Evolutionary conservation across 2,888 invertebrate species (phyloP), one percentile per base, ranked within the genome.

Genomic region (Gastrophysa polygoni): DNA sequence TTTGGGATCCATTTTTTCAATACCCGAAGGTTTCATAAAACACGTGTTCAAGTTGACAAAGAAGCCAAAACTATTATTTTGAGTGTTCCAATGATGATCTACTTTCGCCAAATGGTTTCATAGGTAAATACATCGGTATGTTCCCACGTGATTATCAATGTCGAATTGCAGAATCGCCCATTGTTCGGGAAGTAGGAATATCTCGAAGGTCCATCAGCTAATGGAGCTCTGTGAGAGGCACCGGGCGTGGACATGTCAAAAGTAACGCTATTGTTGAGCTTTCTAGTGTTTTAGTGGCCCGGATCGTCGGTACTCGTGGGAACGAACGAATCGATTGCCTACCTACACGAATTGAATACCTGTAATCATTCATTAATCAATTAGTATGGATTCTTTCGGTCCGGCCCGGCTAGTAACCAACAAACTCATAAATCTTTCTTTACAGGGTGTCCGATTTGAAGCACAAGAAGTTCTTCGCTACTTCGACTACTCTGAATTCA

Each of bases 221-320:
- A 73, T 74, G 74, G 73, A 73, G 71, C 70, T 65, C 62, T 65
- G 57, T 64, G 59, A 68, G 68, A 69, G 68, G 69, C 68, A 60
- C 71, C 72, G 75, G 77, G 77, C 77, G 77, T 74, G 75, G 75
- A 77, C 67, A 75, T 76, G 77, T 77, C 77, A 77, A 77, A 76
- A 77, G 73, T 71, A 70, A 64, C 64, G 69, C 68, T 68, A 72
- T 74, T 74, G 72, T 73, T 71, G 57, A 61, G 61, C 61, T 63
- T 57, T 69, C 68, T 64, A 57, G 64, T 67, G 67, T 63, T 66
- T 63, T 63, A 66, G 56, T 59, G 60, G 52, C 29, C 38, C 38
- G 49, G 6, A 14, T 14, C 38, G 38, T 4, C 38, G n/a, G 38
- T n/a, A 56, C 48, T 63, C 66, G 66, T 66, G 66, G 61, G 66